Base-by-base conservation (phyloP, 2,797 vertebrate species). In the Phoxinus dragarum region DNA sequence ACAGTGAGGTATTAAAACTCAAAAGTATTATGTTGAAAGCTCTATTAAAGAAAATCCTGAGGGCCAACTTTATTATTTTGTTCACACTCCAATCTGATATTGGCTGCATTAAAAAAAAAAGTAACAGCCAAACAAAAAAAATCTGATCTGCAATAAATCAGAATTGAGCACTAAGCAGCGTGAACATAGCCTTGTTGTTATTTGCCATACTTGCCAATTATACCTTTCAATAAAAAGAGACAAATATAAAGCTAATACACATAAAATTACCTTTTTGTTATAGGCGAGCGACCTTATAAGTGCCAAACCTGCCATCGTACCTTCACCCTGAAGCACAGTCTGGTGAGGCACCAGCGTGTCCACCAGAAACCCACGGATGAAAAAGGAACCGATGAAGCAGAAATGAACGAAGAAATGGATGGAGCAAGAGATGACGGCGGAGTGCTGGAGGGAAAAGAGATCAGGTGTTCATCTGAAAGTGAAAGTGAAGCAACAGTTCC, bases 321-420 rank as follows among this genome's bases (percentile, higher is more conserved):
- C 82, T 99, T 99, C 94, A 99, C 98, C 75, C 93, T 99, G 91
- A 99, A 99, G 90, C 98, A 99, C 95, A 99, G 98, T 91, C 96
- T 99, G 84, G 98, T 99, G 54, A 97, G 98, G 40, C 98, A 99
- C 91, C 98, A 99, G 90, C 95, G 98, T 76, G 97, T 99, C 90
- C 98, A 99, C 93, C 96, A 98, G 95, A 99, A 95, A 88, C 91
- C 92, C 3, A 92, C 95, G 34, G 93, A 93, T 0, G 88, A 88
- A 27, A 92, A 90, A 92, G 93, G 95, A 0, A 91, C 94, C 79
- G 94, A 90, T 72, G 95, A 94, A 1, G 94, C 95, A 85, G 87
- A 61, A 92, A 94, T 90, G 92, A 95, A 76, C 9, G 81, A 86
- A 67, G 89, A 88, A 38, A 80, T 36, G 3, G 87, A 88, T 44